Base-by-base conservation (phyloP, 2,888 invertebrate species). In the Euplexia lucipara region DNA sequence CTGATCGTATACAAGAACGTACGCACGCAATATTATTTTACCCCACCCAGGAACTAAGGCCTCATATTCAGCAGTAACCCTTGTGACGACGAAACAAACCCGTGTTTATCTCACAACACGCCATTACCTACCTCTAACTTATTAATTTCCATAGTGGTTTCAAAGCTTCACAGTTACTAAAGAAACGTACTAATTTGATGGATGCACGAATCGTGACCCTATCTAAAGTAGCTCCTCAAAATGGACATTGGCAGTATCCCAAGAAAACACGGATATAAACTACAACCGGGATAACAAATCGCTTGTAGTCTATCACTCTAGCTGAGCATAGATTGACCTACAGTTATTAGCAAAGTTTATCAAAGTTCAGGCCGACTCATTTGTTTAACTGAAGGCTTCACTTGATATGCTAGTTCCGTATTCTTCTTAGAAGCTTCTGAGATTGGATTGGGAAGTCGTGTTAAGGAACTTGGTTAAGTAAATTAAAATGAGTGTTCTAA, bases 341-440 rank as follows among this genome's bases (percentile, higher is more conserved):
- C 45, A 73, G 72, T 78, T 83, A 81, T 81, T 78, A 78, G 75
- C 66, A 67, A 82, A 84, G 77, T 83, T 85, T 79, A 81, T 81
- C 75, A 81, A 75, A 82, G 83, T 84, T 85, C 72, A 68, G 68
- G 41, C 65, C 59, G 44, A 65, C 58, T 67, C 65, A 77, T 82
- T 81, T 75, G 74, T 83, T 74, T 56, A 58, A 44, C 37, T 54
- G 59, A 52, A 65, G 65, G 52, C 52, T 64, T 68, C 48, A 51
- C 58, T 64, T 73, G 62, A 65, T 78, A 65, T 73, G 45, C 60
- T 45, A 53, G 66, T 44, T 62, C 44, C 41, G 20, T 56, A 35
- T 48, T 70, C 57, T 63, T 67, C 60, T 30, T 42, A 18, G 51
- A 34, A 32, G 39, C 18, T 60, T 41, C 8, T 1, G 35, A 54